These are phyloP conservation scores for Pocillopora verrucosa DNA, from an alignment of 64 coral and sea anemone genomes.

Conservation along the genomic window DNA sequence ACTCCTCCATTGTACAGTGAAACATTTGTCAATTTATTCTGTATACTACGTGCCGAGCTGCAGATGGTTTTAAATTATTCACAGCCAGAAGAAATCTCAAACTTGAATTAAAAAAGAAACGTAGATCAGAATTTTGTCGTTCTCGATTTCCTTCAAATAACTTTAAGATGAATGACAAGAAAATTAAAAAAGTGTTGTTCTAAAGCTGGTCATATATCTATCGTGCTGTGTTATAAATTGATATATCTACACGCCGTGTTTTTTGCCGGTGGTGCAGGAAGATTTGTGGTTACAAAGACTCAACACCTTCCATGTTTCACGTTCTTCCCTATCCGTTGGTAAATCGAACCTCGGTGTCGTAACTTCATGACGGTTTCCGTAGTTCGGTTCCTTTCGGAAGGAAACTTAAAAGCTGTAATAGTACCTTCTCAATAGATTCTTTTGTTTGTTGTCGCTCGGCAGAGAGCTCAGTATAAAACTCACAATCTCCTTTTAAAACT, in stretches of 20 bases:
- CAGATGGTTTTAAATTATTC: not conserved
- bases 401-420: not conserved
- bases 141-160: not conserved
- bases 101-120: not conserved
- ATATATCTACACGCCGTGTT: not conserved
- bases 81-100: not conserved
- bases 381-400: constrained; percentile 12
- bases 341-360: not conserved
- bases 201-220: not conserved
- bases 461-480: not conserved
- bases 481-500: constrained; percentile 13
- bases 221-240: not conserved
- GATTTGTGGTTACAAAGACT: not conserved
- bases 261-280: not conserved
- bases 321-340: not conserved
- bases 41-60: not conserved
- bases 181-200: not conserved
- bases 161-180: not conserved
- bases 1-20: too few relatives aligned
- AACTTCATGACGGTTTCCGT: not conserved
- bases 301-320: not conserved
- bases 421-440: not conserved
- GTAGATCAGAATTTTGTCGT: not conserved
- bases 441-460: constrained; percentile 27
- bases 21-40: not conserved